phyloP scores from a whole-genome alignment of 2,888 invertebrate species.

The Drosophila pullipes region DNA sequence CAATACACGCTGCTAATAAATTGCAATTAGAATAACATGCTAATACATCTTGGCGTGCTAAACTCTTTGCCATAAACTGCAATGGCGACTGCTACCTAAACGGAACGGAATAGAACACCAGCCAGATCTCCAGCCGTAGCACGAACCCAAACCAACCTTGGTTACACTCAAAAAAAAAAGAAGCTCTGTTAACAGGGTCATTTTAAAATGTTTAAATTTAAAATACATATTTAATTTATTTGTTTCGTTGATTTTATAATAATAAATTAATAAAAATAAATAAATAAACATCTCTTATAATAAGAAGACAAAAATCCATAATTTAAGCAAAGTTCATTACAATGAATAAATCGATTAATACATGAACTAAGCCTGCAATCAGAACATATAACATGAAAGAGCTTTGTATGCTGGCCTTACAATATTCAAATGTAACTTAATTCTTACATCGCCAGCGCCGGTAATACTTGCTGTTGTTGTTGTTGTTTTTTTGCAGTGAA shows the following conservation, averaged over 20 bases:
- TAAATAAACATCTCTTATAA: neutral
- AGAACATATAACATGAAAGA: neutral
- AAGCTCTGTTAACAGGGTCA: neutral
- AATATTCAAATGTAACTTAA: neutral
- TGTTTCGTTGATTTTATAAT: neutral
- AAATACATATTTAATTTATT: neutral
- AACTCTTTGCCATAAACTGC: slow-evolving; percentile 70
- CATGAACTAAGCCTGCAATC: neutral
- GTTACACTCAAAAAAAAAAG: slow-evolving; percentile 8
- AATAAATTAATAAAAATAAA: neutral
- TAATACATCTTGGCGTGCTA: slow-evolving; percentile 69
- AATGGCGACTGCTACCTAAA: slow-evolving; percentile 40
- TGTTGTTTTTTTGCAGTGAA: neutral
- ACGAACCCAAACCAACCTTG: slow-evolving; percentile 57
- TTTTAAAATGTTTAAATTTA: neutral
- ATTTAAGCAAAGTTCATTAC: neutral
- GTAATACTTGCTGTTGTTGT: too few relatives aligned
- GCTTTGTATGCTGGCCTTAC: neutral
- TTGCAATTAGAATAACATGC: slow-evolving; percentile 80
- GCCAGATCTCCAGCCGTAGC: neutral
- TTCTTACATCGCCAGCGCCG: neutral
- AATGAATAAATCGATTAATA: neutral
- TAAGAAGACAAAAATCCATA: neutral
- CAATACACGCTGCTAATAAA: slow-evolving; percentile 62
- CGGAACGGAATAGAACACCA: slow-evolving; percentile 21